Conservation (phyloP, 1,140 invertebrate species). For the silkworm (Bombyx mori) region ASM3026992v2 NC_085124.1:8791001-8791500, state of each 20-base stretch:
- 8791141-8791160: conserved; percentile 83
- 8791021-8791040: conserved; percentile 40
- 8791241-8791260: conserved; percentile 81
- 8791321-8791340: conserved; percentile 73
- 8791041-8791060: conserved; percentile 35
- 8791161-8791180: conserved; percentile 65
- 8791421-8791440: conserved; percentile 81
- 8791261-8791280: conserved; percentile 78
- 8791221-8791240: conserved; percentile 80
- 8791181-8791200: conserved; percentile 81
- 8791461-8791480: conserved; percentile 26
- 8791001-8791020: conserved; percentile 71
- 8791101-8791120: conserved; percentile 73
- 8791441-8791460: conserved; percentile 76
- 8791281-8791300: conserved; percentile 87
- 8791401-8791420: conserved; percentile 81
- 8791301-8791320: conserved; percentile 77
- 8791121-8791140: conserved; percentile 77
- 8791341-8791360: conserved; percentile 84
- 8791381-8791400: conserved; percentile 76
- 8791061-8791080: conserved; percentile 78
- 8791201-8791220: conserved; percentile 80
- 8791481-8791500: conserved; percentile 22
- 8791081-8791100: conserved; percentile 74
- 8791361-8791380: conserved; percentile 85